A percentile compares a stretch with the other conserved stretches of the same genome.
phyloP scores from a whole-genome alignment of 2,797 vertebrate genomes.

The Pipistrellus pygmaeus region DNA sequence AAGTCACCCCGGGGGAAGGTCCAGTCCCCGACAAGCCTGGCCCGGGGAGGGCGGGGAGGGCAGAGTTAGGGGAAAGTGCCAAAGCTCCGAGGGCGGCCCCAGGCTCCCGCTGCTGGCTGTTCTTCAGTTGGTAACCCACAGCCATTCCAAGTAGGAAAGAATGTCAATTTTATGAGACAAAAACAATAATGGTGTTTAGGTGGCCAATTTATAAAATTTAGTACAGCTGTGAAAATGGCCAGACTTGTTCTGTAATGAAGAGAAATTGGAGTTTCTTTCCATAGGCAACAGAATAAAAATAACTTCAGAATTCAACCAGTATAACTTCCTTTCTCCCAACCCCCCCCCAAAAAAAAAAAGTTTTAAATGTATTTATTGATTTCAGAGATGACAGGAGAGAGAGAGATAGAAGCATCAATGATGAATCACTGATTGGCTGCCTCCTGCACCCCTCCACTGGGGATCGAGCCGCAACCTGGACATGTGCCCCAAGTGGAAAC shows the following conservation, averaged over 20 bases:
- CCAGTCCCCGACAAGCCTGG: background rate
- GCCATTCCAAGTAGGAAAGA: background rate
- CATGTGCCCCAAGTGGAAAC: no score
- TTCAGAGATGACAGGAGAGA: no score
- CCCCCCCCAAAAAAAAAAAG: no score
- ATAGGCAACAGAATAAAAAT: background rate
- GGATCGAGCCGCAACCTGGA: no score
- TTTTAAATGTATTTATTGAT: no score
- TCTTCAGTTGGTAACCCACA: background rate
- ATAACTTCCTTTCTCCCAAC: background rate
- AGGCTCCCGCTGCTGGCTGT: background rate
- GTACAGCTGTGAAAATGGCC: background rate
- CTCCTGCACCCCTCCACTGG: no score
- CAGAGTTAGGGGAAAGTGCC: background rate
- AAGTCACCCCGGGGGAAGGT: background rate
- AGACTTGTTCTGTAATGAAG: background rate
- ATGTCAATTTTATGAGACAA: background rate
- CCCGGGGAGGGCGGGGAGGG: fast-evolving
- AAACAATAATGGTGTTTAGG: background rate
- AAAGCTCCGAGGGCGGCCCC: background rate
- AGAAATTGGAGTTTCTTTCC: background rate
- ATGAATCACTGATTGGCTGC: no score
- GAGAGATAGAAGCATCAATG: no score
- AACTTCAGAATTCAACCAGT: background rate
- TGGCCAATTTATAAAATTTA: background rate